Evolutionary conservation across 2,113 vertebrate species (phyloP).

Genomic region (Semnornis frantzii): DNA sequence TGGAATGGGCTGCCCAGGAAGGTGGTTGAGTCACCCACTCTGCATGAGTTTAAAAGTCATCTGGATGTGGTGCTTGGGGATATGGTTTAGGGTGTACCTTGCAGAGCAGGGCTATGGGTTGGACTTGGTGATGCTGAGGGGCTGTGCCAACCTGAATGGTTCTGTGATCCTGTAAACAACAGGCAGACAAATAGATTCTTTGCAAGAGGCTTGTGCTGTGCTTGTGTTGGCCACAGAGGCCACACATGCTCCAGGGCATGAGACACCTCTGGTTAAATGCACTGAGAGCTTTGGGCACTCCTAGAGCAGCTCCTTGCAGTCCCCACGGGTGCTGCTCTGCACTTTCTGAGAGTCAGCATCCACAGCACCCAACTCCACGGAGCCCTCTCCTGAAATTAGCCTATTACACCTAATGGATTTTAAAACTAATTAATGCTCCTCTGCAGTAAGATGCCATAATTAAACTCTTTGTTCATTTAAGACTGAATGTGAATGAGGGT

Average conservation of each 20-base stretch:
- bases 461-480: neutral
- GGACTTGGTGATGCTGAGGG: too few relatives aligned
- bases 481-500: constrained; percentile 10
- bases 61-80: too few relatives aligned
- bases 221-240: rapidly evolving
- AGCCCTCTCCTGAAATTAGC: neutral
- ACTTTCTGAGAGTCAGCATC: neutral
- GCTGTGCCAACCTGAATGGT: too few relatives aligned
- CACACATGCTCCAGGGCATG: rapidly evolving
- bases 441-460: neutral
- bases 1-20: too few relatives aligned
- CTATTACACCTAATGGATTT: neutral
- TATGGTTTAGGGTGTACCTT: too few relatives aligned
- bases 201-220: neutral
- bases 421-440: constrained; percentile 14
- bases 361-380: rapidly evolving
- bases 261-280: rapidly evolving
- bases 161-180: too few relatives aligned
- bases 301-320: neutral
- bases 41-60: too few relatives aligned
- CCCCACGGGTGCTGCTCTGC: neutral
- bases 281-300: rapidly evolving
- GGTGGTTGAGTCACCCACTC: too few relatives aligned
- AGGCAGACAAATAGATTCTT: too few relatives aligned
- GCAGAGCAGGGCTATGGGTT: too few relatives aligned